These are phyloP conservation scores for Linnaemya vulpina DNA, from an alignment of 2,888 invertebrate species.

Conservation along the genomic window DNA sequence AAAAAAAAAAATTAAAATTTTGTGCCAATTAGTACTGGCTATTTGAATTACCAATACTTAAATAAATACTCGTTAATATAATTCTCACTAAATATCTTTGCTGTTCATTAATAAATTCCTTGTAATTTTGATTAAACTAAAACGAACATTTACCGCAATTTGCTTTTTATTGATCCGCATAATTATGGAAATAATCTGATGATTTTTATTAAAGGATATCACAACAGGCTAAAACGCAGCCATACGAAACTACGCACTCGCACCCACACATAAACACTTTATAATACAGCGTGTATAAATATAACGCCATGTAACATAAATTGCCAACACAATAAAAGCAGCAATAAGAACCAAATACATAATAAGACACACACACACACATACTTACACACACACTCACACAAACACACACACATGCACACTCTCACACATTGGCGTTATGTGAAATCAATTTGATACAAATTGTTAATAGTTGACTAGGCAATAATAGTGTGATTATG, in stretches of 20 bases:
- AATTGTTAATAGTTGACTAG: slow-evolving; percentile 63
- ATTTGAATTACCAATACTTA: no score
- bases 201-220: slow-evolving; percentile 33
- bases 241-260: neutral
- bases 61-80: no score
- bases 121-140: neutral
- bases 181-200: slow-evolving; percentile 37
- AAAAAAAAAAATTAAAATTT: no score
- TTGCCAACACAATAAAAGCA: neutral
- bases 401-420: neutral
- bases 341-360: neutral
- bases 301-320: neutral
- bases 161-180: slow-evolving; percentile 35
- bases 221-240: neutral
- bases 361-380: neutral
- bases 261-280: neutral
- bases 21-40: no score
- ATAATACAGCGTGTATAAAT: slow-evolving; percentile 5
- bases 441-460: slow-evolving; percentile 62
- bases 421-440: neutral
- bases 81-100: neutral
- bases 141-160: neutral
- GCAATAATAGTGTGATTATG: slow-evolving; percentile 62
- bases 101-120: neutral
- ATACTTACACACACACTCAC: no score